Conservation (phyloP, 92 coral and sea anemone species). For the Chrysogorgia sp. region DNA sequence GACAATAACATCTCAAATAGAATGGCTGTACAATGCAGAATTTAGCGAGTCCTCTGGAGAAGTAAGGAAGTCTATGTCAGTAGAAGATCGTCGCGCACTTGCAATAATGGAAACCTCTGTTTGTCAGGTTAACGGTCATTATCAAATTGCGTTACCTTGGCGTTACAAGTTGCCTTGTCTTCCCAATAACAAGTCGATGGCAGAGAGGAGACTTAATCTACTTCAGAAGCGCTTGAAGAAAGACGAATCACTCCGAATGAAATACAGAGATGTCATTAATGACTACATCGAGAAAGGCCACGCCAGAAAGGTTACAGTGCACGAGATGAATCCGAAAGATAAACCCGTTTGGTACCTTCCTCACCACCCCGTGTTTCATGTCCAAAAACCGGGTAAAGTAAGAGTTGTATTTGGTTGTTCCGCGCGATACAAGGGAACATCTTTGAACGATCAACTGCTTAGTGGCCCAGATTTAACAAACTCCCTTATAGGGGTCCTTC, state of each 20-base stretch:
- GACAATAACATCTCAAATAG: constrained; percentile 48
- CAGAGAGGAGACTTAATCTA: constrained; percentile 59
- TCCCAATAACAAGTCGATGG: constrained; percentile 66
- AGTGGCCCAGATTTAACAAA: constrained; percentile 71
- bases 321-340: constrained; percentile 50
- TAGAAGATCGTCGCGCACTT: constrained; percentile 66
- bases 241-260: constrained; percentile 46
- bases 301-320: constrained; percentile 52
- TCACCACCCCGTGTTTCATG: constrained; percentile 70
- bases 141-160: constrained; percentile 68
- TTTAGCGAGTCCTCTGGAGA: constrained; percentile 39
- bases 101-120: constrained; percentile 65
- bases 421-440: constrained; percentile 59
- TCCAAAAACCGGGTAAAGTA: constrained; percentile 69
- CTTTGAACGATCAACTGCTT: constrained; percentile 63
- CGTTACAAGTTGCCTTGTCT: constrained; percentile 55
- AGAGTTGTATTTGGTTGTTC: constrained; percentile 77
- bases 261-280: constrained; percentile 64
- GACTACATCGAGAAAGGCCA: constrained; percentile 67
- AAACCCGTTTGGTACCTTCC: constrained; percentile 75
- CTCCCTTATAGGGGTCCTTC: constrained; percentile 64
- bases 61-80: constrained; percentile 37
- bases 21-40: constrained; percentile 67
- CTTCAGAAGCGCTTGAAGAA: constrained; percentile 66
- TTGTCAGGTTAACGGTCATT: constrained; percentile 66